Evolutionary conservation across 2,888 invertebrate genomes (phyloP), one percentile per base, ranked within the genome.

Genomic region (Agelastica alni): DNA sequence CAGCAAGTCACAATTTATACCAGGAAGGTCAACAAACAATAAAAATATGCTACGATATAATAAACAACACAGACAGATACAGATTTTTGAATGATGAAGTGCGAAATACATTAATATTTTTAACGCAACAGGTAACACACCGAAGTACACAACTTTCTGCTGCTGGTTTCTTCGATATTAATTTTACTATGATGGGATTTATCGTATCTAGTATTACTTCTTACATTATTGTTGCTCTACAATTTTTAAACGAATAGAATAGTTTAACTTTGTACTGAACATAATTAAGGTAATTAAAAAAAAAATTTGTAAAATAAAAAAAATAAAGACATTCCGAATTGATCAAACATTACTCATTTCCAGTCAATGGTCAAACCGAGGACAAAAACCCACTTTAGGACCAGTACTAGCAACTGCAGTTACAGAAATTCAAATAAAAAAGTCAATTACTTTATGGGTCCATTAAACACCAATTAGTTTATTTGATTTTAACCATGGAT

Each of bases 211-310:
- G 64, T 31, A 59, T 70, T 1, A 67, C 68, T 14, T 68, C 70
- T 0, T 69, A 70, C 54, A 54, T 70, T 13, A 67, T 70, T 44
- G 65, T 70, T 4, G 51, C 65, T 10, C 52, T 68, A n/a, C 68
- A 70, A 36, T 65, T 70, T 52, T 51, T 60, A 20, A 56, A 47
- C 26, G 26, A 26, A n/a, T n/a, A n/a, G n/a, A n/a, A n/a, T n/a
- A n/a, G n/a, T n/a, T n/a, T n/a, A n/a, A n/a, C n/a, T n/a, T n/a
- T n/a, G n/a, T n/a, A n/a, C n/a, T n/a, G n/a, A n/a, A n/a, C n/a
- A n/a, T n/a, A n/a, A n/a, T n/a, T n/a, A n/a, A n/a, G n/a, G n/a
- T n/a, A n/a, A n/a, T n/a, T n/a, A n/a, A n/a, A n/a, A n/a, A n/a
- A n/a, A n/a, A n/a, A n/a, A n/a, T n/a, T n/a, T n/a, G n/a, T n/a